Percentiles rank a stretch among this genome's conserved stretches.
Evolutionary conservation across 2,888 invertebrate genomes (phyloP).

Genomic region (Melolontha melolontha): DNA sequence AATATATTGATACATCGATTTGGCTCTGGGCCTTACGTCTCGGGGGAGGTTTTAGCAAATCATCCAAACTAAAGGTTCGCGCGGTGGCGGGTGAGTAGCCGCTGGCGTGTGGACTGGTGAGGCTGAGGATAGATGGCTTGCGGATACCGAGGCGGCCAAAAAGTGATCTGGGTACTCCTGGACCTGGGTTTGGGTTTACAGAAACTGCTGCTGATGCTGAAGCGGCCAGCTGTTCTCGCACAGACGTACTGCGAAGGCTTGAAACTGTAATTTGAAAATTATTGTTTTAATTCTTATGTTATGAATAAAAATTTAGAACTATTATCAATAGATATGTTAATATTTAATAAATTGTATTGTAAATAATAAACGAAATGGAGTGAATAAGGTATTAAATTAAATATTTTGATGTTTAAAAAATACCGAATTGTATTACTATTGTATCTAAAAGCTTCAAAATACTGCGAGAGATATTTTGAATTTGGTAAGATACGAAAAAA

Average conservation of each 20-base stretch:
- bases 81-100: conserved; percentile 72
- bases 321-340: no score
- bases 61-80: conserved; percentile 89
- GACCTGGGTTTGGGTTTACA: conserved; percentile 66
- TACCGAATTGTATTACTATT: no score
- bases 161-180: conserved; percentile 75
- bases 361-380: no score
- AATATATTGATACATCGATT: conserved; percentile 48
- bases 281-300: not conserved
- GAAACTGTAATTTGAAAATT: conserved; percentile 52
- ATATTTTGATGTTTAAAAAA: no score
- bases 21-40: conserved; percentile 77
- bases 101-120: conserved; percentile 75
- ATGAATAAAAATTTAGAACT: no score
- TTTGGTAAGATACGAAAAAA: no score
- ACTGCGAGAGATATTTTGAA: no score
- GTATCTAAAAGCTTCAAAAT: no score
- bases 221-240: conserved; percentile 70
- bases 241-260: conserved; percentile 69
- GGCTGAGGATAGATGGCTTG: conserved; percentile 87
- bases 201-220: conserved; percentile 65
- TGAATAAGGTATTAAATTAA: no score
- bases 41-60: conserved; percentile 86
- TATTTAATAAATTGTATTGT: no score
- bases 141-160: conserved; percentile 88